Evolutionary conservation across 2,888 invertebrate species (phyloP).

Genomic region (Philonicus albiceps): DNA sequence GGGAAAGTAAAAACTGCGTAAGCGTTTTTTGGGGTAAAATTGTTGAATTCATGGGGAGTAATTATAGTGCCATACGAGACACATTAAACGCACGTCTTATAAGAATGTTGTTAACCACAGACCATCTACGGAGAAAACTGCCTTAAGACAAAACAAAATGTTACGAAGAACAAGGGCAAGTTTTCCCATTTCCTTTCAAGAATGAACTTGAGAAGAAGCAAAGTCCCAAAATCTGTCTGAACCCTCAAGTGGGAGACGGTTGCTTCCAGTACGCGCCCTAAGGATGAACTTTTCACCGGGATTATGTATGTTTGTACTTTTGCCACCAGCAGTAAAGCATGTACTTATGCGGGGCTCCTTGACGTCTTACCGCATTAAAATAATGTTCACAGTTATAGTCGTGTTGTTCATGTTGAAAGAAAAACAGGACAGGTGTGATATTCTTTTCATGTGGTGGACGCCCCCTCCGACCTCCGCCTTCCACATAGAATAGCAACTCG

Average conservation of each 20-base stretch:
- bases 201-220: not conserved
- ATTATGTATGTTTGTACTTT: constrained; percentile 16
- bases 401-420: constrained; percentile 3
- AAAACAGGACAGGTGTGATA: not conserved
- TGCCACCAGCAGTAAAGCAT: constrained; percentile 1
- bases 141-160: constrained; percentile 31
- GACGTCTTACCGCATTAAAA: constrained; percentile 38
- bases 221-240: constrained; percentile 27
- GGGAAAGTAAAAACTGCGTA: not conserved
- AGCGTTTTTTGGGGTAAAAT: not conserved
- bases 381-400: constrained; percentile 24
- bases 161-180: not conserved
- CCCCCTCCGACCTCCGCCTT: too few relatives aligned
- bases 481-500: not conserved
- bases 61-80: constrained; percentile 12
- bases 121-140: constrained; percentile 9
- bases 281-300: constrained; percentile 27
- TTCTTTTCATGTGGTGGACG: not conserved
- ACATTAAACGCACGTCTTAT: constrained; percentile 2
- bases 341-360: constrained; percentile 38
- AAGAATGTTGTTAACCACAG: constrained; percentile 30
- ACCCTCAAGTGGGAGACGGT: not conserved
- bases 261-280: not conserved
- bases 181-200: constrained; percentile 22
- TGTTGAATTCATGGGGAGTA: constrained; percentile 8